Conservation (phyloP, 2,888 invertebrate genomes). For the Deilephila porcellus region DNA sequence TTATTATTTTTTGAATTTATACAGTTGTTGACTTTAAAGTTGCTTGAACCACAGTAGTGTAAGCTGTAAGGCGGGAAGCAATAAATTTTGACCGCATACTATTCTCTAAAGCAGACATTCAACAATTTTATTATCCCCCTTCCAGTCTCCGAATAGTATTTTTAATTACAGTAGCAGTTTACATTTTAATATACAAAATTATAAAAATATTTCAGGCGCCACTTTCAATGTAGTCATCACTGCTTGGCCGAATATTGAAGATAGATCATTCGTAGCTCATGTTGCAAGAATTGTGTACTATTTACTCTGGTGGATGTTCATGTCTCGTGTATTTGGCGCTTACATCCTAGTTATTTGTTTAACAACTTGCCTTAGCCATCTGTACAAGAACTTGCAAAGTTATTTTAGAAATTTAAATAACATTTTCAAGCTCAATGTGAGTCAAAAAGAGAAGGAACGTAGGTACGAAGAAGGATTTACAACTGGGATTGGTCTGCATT, state of each 20-base stretch:
- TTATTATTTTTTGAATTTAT: not conserved
- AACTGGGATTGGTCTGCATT: constrained; percentile 60
- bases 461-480: constrained; percentile 54
- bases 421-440: constrained; percentile 40
- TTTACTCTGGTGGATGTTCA: constrained; percentile 55
- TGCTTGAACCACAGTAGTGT: too few relatives aligned
- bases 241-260: constrained; percentile 57
- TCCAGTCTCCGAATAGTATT: too few relatives aligned
- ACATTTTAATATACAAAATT: not conserved
- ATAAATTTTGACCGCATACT: too few relatives aligned
- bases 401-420: constrained; percentile 45
- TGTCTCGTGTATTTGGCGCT: constrained; percentile 43
- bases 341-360: constrained; percentile 50
- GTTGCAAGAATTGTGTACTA: constrained; percentile 47
- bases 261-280: constrained; percentile 45
- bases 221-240: constrained; percentile 57
- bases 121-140: too few relatives aligned
- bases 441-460: constrained; percentile 49
- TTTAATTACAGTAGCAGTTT: too few relatives aligned
- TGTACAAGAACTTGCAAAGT: constrained; percentile 47
- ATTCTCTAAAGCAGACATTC: too few relatives aligned
- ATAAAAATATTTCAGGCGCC: constrained; percentile 38
- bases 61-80: too few relatives aligned
- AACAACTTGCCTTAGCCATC: constrained; percentile 50
- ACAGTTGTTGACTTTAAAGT: too few relatives aligned